Conservation (phyloP, 2,797 vertebrate species). For the Serranus cabrilla region DNA sequence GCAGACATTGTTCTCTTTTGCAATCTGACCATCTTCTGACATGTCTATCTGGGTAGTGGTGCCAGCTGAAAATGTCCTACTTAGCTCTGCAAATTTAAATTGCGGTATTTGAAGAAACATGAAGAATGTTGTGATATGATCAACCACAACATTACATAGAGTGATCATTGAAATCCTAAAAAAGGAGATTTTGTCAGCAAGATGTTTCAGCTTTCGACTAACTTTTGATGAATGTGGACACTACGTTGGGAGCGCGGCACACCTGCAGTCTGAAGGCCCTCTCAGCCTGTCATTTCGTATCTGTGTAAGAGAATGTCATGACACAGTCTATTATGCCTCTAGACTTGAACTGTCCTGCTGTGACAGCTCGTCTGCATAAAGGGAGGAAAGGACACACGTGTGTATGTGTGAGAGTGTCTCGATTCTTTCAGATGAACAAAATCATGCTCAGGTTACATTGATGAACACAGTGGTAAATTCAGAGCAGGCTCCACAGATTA, state of each 20-base stretch:
- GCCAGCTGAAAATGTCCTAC: slow-evolving; percentile 32
- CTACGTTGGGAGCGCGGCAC: slow-evolving; percentile 35
- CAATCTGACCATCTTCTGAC: slow-evolving; percentile 56
- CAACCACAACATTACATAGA: slow-evolving; percentile 1
- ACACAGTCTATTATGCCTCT: slow-evolving; percentile 67
- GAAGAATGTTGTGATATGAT: slow-evolving; percentile 13
- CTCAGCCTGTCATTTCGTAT: slow-evolving; percentile 73
- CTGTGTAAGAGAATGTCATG: slow-evolving; percentile 72
- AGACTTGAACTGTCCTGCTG: slow-evolving; percentile 58
- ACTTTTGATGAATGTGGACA: slow-evolving; percentile 50
- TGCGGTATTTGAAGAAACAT: slow-evolving; percentile 4
- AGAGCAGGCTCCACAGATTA: slow-evolving; percentile 25
- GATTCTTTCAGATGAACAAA: slow-evolving; percentile 8
- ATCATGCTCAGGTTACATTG: slow-evolving; percentile 1
- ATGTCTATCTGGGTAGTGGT: slow-evolving; percentile 30
- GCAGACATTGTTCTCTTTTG: slow-evolving; percentile 55
- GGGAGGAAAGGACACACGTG: slow-evolving; percentile 26
- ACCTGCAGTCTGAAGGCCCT: slow-evolving; percentile 69
- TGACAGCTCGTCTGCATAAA: slow-evolving; percentile 70
- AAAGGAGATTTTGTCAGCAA: slow-evolving; percentile 15
- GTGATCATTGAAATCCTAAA: slow-evolving; percentile 18
- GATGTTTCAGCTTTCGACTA: slow-evolving; percentile 30
- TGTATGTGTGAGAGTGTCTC: neutral
- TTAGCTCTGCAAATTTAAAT: slow-evolving; percentile 24
- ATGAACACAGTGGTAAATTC: slow-evolving; percentile 19